These are phyloP conservation scores for Eupithecia pulchellata DNA, from an alignment of 2,888 invertebrate genomes.

Conservation along the genomic window DNA sequence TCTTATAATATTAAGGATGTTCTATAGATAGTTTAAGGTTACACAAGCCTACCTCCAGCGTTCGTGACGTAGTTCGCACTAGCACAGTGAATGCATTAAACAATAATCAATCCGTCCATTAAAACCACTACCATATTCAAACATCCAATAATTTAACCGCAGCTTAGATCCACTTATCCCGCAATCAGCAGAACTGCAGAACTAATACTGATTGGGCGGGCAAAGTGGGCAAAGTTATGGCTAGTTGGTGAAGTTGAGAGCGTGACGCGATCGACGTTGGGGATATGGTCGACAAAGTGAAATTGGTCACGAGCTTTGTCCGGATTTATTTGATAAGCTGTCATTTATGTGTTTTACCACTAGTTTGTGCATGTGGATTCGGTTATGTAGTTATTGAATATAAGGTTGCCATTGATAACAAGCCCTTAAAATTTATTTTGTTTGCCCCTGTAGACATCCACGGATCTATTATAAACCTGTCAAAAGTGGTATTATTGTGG, in stretches of 20 bases:
- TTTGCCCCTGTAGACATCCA: no score
- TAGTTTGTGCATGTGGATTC: neutral
- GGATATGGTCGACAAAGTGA: neutral
- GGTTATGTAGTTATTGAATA: neutral
- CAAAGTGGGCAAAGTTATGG: neutral
- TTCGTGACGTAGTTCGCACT: no score
- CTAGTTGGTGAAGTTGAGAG: conserved; percentile 1
- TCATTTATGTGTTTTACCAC: neutral
- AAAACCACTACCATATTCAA: neutral
- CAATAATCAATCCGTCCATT: neutral
- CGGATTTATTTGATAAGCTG: conserved; percentile 8
- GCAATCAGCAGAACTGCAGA: conserved; percentile 7
- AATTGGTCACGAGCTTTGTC: neutral
- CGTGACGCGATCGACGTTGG: neutral
- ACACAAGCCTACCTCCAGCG: no score
- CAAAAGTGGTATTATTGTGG: no score
- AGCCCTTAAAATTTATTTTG: no score
- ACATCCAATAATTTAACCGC: neutral
- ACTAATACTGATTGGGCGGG: conserved; percentile 4
- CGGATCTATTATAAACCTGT: no score
- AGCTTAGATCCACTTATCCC: neutral
- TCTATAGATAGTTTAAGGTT: no score
- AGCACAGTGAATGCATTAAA: no score
- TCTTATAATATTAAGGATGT: no score
- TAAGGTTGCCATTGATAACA: neutral